Evolutionary conservation across 2,888 invertebrate species (phyloP), one percentile per base, ranked within the genome.

Genomic region (Suillia variegata): DNA sequence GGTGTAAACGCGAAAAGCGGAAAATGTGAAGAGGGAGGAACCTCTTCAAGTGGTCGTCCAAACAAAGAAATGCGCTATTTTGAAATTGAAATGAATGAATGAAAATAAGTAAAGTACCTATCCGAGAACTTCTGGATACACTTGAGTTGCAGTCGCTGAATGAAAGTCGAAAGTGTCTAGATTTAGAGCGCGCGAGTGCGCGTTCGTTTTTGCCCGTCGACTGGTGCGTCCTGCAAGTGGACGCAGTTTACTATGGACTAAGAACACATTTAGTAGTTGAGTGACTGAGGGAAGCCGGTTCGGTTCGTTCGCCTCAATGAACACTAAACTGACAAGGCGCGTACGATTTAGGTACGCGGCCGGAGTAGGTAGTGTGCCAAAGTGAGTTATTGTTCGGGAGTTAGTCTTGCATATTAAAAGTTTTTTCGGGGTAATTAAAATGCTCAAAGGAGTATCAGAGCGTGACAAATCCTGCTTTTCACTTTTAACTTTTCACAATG

Each of bases 381-480:
- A 70, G 75, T 75, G 73, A 75, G 73, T 75, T 75, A 73, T 74
- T 72, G 73, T 74, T 66, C 42, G 33, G 42, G 22, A 54, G 60
- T 63, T 58, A 60, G 59, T 66, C 66, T 62, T 64, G 66, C 62
- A 64, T 59, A 66, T 61, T 66, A 62, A 59, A 63, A 64, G 61
- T 62, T 68, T 75, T n/a, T 67, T 67, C 70, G 70, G 73, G 76
- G 77, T 77, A 75, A 75, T 75, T 75, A 74, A 74, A 75, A 74
- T 69, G 73, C 72, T 77, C 73, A 70, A 68, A 74, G 73, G 70
- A 75, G 75, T 75, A 77, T 73, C 76, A 73, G 76, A 70, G 77
- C 75, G 74, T 75, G 69, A 73, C 76, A 77, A 75, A 75, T 75
- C 76, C 73, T 70, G 70, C 73, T 76, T 75, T 75, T 77, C 73